phyloP scores from a whole-genome alignment of 1,140 invertebrate genomes.

The Vollenhovia emeryi region DNA sequence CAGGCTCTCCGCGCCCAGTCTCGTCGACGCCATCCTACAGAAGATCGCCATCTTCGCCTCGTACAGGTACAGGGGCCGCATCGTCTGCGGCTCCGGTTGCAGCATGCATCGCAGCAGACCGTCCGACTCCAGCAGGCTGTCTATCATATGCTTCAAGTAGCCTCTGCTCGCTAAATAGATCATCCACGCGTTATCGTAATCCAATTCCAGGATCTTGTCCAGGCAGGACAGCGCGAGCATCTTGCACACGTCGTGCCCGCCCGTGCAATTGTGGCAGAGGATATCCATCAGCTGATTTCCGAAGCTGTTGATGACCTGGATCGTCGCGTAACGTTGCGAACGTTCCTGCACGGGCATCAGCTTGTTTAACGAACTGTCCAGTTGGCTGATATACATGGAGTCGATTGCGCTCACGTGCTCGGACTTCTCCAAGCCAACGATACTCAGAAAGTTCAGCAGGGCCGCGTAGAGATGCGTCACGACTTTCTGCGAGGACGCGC shows the following conservation, averaged over 20 bases:
- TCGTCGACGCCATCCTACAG: conserved; percentile 89
- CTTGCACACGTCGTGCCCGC: conserved; percentile 95
- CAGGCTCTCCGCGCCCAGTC: conserved; percentile 91
- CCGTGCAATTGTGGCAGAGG: conserved; percentile 94
- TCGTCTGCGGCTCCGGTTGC: conserved; percentile 88
- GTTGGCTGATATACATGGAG: conserved; percentile 85
- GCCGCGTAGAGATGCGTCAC: conserved; percentile 94
- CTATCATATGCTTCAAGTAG: conserved; percentile 93
- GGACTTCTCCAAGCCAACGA: conserved; percentile 87
- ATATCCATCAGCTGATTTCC: conserved; percentile 94
- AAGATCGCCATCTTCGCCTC: conserved; percentile 95
- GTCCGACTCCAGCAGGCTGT: conserved; percentile 92
- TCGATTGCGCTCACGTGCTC: conserved; percentile 70
- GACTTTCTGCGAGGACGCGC: conserved; percentile 91
- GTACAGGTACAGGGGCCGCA: conserved; percentile 94
- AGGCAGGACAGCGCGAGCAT: conserved; percentile 94
- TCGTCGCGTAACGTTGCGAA: conserved; percentile 79
- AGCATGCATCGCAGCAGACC: conserved; percentile 89
- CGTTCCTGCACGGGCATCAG: conserved; percentile 82
- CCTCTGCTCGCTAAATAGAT: conserved; percentile 91
- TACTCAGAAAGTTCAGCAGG: conserved; percentile 91
- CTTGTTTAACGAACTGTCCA: conserved; percentile 86
- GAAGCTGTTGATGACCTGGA: conserved; percentile 88
- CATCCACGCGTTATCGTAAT: conserved; percentile 91
- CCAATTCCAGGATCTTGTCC: conserved; percentile 91